A percentile compares a stretch with the other conserved stretches of the same genome.
Conservation (phyloP, 2,113 vertebrate genomes). For the Acanthisitta chloris region DNA sequence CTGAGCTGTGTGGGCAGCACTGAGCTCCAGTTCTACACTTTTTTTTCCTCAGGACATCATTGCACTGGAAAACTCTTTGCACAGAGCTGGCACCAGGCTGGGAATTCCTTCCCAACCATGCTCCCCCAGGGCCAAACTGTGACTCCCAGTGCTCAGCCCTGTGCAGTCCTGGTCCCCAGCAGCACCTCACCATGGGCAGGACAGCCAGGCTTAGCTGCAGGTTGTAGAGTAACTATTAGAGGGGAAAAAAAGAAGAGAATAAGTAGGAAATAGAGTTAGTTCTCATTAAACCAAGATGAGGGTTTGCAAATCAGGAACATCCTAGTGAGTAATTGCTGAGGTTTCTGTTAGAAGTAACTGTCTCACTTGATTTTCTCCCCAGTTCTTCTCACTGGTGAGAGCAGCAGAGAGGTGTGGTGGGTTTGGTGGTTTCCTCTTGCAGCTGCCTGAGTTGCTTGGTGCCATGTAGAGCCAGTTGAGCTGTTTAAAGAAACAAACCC, state of each 20-base stretch:
- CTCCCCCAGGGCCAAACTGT: neutral
- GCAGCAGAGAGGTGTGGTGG: rapidly evolving
- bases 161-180: neutral
- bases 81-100: neutral
- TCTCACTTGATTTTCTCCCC: neutral
- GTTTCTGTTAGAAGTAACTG: neutral
- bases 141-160: neutral
- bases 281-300: neutral
- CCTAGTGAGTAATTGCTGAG: neutral
- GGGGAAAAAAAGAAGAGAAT: neutral
- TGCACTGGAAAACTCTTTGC: constrained; percentile 17
- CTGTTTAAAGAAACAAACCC: neutral
- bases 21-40: neutral
- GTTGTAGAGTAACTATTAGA: neutral
- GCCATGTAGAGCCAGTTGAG: neutral
- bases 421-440: neutral
- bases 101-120: rapidly evolving
- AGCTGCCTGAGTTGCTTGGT: neutral
- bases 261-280: neutral
- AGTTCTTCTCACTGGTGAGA: too few relatives aligned
- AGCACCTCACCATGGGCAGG: neutral
- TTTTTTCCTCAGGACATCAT: neutral
- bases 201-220: neutral
- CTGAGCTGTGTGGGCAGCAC: neutral
- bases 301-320: neutral